Evolutionary conservation across 2,797 vertebrate genomes (phyloP), one percentile per base, ranked within the genome.

Genomic region (Phoeniculus purpureus): DNA sequence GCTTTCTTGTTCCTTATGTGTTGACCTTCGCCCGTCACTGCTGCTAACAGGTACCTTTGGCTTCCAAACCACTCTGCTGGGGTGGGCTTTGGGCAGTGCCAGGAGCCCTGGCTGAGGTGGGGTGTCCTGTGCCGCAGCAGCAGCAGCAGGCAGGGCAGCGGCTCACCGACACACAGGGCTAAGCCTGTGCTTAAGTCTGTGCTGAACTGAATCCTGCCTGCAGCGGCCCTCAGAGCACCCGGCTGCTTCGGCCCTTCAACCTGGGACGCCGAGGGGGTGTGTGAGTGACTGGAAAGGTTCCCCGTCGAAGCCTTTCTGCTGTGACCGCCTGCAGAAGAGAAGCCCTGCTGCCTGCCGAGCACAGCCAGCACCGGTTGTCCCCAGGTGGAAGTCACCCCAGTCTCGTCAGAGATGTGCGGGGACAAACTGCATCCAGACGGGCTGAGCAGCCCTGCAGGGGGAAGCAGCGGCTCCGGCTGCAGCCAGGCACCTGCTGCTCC

Each of bases 281-380:
- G 32, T 32, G 31, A 85, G n/a, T 29, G 83, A 72, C 75, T 90
- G 47, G 52, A 85, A 71, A 85, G 47, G 34, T 26, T 50, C 23
- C 9, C 87, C 87, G 92, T 83, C 60, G 76, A 75, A 79, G 72
- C 59, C 32, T 84, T 91, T 50, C 51, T 74, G 25, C 43, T 88
- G 86, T 15, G 71, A 89, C 66, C 3, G 19, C 54, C 85, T 78
- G 29, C 40, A n/a, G 40, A 37, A 37, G 37, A 37, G 37, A 37
- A 8, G 9, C 37, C 37, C 37, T 37, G 37, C 37, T 37, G 37
- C 37, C 12, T 37, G 37, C 37, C 12, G 37, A 37, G 12, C 37
- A 37, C 37, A 12, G 9, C 37, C 37, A 37, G 37, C 37, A 37
- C 37, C 37, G 12, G 37, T 12, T 37, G 37, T 37, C 37, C 48